Evolutionary conservation across 1,140 invertebrate genomes (phyloP).

Genomic region (Hydropsyche tenuis): DNA sequence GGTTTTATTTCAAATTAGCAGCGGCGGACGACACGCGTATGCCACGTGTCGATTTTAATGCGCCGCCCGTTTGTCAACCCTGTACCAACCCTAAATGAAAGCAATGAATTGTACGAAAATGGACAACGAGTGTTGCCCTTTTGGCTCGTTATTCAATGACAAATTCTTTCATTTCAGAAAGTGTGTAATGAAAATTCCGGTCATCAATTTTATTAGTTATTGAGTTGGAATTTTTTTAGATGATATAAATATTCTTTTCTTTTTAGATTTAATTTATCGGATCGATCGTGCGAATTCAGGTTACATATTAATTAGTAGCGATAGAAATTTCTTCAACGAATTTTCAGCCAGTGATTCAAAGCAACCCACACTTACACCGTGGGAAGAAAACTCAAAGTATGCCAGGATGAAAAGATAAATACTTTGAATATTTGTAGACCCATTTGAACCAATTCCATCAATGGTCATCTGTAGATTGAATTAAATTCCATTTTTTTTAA

Average conservation of each 20-base stretch:
- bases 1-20: slow-evolving; percentile 43
- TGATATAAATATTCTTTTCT: too few relatives aligned
- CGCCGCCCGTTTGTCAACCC: slow-evolving; percentile 1
- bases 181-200: too few relatives aligned
- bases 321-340: too few relatives aligned
- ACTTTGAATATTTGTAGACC: slow-evolving; percentile 15
- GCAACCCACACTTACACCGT: slow-evolving; percentile 4
- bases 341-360: slow-evolving; percentile 24
- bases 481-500: too few relatives aligned
- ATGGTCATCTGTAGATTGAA: slow-evolving; percentile 14
- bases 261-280: too few relatives aligned
- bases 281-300: too few relatives aligned
- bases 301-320: too few relatives aligned
- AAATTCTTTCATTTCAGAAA: too few relatives aligned
- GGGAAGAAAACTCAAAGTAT: slow-evolving; percentile 26
- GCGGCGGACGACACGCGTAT: slow-evolving; percentile 17
- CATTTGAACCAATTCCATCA: not conserved
- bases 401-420: slow-evolving; percentile 19
- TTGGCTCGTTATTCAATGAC: too few relatives aligned
- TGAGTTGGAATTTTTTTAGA: too few relatives aligned
- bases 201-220: too few relatives aligned
- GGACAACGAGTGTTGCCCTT: too few relatives aligned
- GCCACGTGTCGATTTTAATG: slow-evolving; percentile 37
- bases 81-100: slow-evolving; percentile 3
- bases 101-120: not conserved